These are phyloP conservation scores for Polypedilum vanderplanki DNA, from an alignment of 1,140 invertebrate species.

Conservation along the genomic window DNA sequence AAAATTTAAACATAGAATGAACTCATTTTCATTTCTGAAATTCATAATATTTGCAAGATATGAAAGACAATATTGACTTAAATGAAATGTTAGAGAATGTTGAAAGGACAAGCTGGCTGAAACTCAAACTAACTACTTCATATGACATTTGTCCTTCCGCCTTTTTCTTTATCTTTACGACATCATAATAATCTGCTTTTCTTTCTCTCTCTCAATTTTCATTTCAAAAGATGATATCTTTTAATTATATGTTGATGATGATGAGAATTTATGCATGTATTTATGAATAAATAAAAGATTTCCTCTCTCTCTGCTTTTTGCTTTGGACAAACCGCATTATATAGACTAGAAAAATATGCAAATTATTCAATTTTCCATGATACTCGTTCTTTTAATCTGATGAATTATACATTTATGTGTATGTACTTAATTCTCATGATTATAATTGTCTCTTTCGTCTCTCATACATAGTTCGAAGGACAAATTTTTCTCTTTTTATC, in stretches of 20 bases:
- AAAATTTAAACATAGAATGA: no score
- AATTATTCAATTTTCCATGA: slow-evolving; percentile 28
- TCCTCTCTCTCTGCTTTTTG: background rate
- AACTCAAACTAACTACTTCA: no score
- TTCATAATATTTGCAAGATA: no score
- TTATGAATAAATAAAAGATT: background rate
- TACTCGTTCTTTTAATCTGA: background rate
- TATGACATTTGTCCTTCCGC: no score
- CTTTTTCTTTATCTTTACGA: slow-evolving; percentile 12
- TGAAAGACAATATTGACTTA: no score
- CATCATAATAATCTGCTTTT: slow-evolving; percentile 23
- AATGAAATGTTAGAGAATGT: no score
- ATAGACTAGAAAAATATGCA: slow-evolving; percentile 7
- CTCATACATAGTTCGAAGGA: no score
- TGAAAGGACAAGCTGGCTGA: no score
- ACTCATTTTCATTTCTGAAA: no score
- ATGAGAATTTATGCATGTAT: background rate
- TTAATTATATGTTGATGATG: slow-evolving; percentile 25
- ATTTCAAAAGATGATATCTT: slow-evolving; percentile 25
- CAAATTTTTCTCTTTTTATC: no score
- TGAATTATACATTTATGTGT: slow-evolving; percentile 14
- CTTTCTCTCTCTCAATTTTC: background rate
- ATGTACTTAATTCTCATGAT: background rate
- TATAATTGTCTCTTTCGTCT: no score
- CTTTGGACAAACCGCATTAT: background rate